A percentile compares a stretch with the other conserved stretches of the same genome.
phyloP scores from a whole-genome alignment of 2,113 vertebrate genomes.

The Sinocyclocheilus rhinocerous region DNA sequence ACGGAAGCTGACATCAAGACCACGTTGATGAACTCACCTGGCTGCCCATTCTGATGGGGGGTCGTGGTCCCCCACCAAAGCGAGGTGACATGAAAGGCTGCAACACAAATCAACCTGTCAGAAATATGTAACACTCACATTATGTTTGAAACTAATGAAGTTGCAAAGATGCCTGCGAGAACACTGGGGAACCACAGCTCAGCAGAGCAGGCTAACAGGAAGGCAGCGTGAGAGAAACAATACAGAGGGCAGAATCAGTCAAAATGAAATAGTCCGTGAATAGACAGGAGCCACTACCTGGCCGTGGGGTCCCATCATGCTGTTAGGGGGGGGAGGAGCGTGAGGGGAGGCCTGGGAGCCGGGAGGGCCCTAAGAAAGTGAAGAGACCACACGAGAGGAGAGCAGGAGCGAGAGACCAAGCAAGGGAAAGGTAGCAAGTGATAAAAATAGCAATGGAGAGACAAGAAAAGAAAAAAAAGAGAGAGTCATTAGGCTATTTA shows the following conservation, averaged over 20 bases:
- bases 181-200: constrained; percentile 46
- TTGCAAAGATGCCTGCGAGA: not conserved
- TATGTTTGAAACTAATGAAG: constrained; percentile 12
- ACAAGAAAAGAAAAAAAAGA: not conserved
- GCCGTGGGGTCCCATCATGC: constrained; percentile 99
- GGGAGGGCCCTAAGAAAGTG: constrained; percentile 94
- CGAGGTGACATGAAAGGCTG: constrained; percentile 99
- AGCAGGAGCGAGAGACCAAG: constrained; percentile 32
- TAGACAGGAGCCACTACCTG: constrained; percentile 82
- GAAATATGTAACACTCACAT: not conserved
- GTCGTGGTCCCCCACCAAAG: constrained; percentile 95
- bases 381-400: constrained; percentile 72
- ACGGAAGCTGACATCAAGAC: not conserved
- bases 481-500: constrained; percentile 67
- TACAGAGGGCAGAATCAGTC: constrained; percentile 7
- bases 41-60: constrained; percentile 96
- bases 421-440: constrained; percentile 35
- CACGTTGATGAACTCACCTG: constrained; percentile 77
- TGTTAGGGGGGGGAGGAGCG: constrained; percentile 99
- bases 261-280: constrained; percentile 39
- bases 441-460: constrained; percentile 26
- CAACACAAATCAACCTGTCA: not conserved
- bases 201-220: not conserved
- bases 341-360: constrained; percentile 99
- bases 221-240: constrained; percentile 42